Base-by-base conservation (phyloP, 2,888 invertebrate species). In the Limenitis camilla region DNA sequence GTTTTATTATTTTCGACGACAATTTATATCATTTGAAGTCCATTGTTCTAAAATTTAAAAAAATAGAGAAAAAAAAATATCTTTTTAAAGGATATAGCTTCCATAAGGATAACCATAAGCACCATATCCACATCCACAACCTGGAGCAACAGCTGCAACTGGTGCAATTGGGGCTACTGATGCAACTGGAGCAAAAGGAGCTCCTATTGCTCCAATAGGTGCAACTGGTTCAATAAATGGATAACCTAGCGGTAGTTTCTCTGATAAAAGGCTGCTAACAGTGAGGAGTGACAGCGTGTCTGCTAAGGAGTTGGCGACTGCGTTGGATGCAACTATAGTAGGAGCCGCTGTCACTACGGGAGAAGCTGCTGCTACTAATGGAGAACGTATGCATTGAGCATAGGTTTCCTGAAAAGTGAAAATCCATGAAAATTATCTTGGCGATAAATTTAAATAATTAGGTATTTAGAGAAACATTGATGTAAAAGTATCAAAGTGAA, bases 261-360 rank as follows among this genome's bases (percentile, higher is more conserved):
- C 78, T 2, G 80, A 66, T 0, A 85, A 45, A 0, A 84, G 62
- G 44, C 75, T 77, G 67, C 76, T 76, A 0, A 85, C 81, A 1
- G 84, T 83, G 11, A 85, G 67, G 5, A 84, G 63, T 1, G 81
- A 78, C 0, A 85, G 65, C 0, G 83, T 82, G 29, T 85, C 84
- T 36, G 80, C 83, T 0, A 85, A 55, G 9, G 66, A 74, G 11
- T 67, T 69, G 8, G 81, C 81, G 0, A 84, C 74, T 1, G 73
- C 68, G 33, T 69, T 41, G 7, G 62, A 43, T 27, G 56, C 48
- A 5, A 53, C 49, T 7, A 59, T 32, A 0, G 49, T 40, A 5
- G 58, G 58, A 7, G 55, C 43, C 5, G 52, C 38, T 45, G 52
- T 40, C 1, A 56, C 29, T 6, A 46, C 46, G 6, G 57, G 48